Base-by-base conservation (phyloP, 1,140 invertebrate species). In the Heliconius hewitsoni region DNA sequence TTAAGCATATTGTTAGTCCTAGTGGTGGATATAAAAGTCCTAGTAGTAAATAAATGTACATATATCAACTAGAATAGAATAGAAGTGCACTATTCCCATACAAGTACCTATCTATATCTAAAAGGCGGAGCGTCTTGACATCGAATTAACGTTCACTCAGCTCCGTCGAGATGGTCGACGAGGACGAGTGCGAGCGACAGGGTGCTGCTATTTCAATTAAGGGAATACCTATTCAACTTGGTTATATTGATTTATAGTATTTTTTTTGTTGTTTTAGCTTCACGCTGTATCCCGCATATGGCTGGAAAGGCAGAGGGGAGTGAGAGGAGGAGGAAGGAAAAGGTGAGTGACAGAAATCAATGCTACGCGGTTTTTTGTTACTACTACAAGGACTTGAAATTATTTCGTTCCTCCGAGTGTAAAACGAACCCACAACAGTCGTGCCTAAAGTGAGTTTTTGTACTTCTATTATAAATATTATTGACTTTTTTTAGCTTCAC, bases 71-170 rank as follows among this genome's bases (percentile, higher is more conserved):
- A 71, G 75, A 84, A 80, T 82, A 78, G 50, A 52, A 52, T 52
- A 52, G 66, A 81, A 83, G 72, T 83, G 80, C 75, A 82, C 52
- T 82, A 66, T 16, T 66, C 9, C 60, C 23, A 66, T 66, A 66
- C 60, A 57, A 57, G 60, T 66, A 66, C 60, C 60, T 13, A 23
- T n/a, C 19, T 57, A 66, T 27, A 66, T 72, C 77, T 79, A 82
- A 79, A 82, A 78, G 81, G 71, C 77, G 72, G 71, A 77, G 74
- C 81, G 73, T 82, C 81, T 82, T 79, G 77, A 74, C 46, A 79
- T 82, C 81, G 82, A 84, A 85, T 87, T 87, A 87, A 78, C 85
- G 78, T 83, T 80, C 77, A 80, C 85, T 85, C 82, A 78, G 80
- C 82, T 75, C 71, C 9, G n/a, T 6, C 60, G 60, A 66, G 60